Evolutionary conservation across 1,140 invertebrate species (phyloP).

Genomic region (Zeugodacus cucurbitae): DNA sequence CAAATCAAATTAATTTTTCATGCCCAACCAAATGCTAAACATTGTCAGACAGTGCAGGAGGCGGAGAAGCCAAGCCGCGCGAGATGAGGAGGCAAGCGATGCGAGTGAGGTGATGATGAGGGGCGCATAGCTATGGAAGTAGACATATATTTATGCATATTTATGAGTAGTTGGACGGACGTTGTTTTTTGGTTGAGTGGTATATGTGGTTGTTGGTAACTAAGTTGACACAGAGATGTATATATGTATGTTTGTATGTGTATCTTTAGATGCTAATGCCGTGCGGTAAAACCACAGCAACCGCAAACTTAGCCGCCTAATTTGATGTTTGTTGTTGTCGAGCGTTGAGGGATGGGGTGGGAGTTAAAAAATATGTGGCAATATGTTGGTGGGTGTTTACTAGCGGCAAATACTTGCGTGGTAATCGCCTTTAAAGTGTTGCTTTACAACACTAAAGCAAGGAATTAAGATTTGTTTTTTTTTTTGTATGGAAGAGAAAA

Average conservation of each 20-base stretch:
- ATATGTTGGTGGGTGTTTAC: neutral
- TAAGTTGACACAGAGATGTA: neutral
- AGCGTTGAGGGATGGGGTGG: neutral
- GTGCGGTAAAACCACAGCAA: conserved; percentile 38
- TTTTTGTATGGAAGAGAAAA: neutral
- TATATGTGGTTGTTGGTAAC: neutral
- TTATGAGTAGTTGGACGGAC: neutral
- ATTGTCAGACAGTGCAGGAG: neutral
- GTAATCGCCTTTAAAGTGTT: conserved; percentile 27
- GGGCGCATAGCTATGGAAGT: neutral
- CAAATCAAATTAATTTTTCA: conserved; percentile 47
- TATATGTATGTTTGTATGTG: neutral
- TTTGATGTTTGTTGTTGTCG: conserved; percentile 18
- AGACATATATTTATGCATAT: neutral
- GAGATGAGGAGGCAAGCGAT: neutral
- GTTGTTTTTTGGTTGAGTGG: neutral
- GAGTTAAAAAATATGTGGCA: neutral
- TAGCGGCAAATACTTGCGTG: neutral
- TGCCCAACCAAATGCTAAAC: conserved; percentile 35
- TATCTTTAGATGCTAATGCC: neutral
- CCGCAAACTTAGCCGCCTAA: conserved; percentile 41
- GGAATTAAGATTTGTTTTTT: neutral
- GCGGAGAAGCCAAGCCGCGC: neutral
- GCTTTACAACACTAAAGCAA: conserved; percentile 19
- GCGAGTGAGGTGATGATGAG: neutral